A percentile compares a stretch with the other conserved stretches of the same genome.
phyloP scores from a whole-genome alignment of 1,140 invertebrate genomes.

The Calliopsis andreniformis region DNA sequence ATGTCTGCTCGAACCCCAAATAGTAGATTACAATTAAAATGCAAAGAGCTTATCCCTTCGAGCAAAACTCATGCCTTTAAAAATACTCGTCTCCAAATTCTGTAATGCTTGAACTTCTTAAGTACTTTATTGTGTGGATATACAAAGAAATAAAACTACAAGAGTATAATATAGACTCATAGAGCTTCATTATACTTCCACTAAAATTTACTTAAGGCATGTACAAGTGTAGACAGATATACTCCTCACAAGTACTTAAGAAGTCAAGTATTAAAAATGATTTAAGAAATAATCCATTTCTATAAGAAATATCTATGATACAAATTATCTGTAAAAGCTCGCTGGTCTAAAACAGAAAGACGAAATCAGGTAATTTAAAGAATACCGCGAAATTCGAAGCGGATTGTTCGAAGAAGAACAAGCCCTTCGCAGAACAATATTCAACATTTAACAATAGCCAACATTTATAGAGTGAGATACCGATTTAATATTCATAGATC shows the following conservation, averaged over 20 bases:
- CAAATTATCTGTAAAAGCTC: not conserved
- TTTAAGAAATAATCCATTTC: slow-evolving; percentile 1
- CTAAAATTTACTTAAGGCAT: no score
- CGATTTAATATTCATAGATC: slow-evolving; percentile 76
- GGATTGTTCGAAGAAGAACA: slow-evolving; percentile 43
- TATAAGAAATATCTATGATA: slow-evolving; percentile 6
- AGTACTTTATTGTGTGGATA: no score
- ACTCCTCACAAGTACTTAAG: no score
- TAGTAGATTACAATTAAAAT: slow-evolving; percentile 78
- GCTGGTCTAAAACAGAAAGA: no score
- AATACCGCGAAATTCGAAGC: not conserved
- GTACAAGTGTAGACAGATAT: no score
- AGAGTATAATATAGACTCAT: no score
- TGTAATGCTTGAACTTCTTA: no score
- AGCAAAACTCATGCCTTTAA: slow-evolving; percentile 37
- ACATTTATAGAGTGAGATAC: slow-evolving; percentile 82
- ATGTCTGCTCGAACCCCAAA: slow-evolving; percentile 67
- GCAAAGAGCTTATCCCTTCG: slow-evolving; percentile 70
- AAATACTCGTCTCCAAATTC: not conserved
- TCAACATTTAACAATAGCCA: slow-evolving; percentile 82
- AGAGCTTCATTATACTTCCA: no score
- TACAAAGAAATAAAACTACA: no score
- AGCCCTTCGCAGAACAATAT: slow-evolving; percentile 78
- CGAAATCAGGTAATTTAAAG: no score
- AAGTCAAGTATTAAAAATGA: not conserved